phyloP scores from a whole-genome alignment of 2,797 vertebrate species.

The Scomberomorus guttatus region DNA sequence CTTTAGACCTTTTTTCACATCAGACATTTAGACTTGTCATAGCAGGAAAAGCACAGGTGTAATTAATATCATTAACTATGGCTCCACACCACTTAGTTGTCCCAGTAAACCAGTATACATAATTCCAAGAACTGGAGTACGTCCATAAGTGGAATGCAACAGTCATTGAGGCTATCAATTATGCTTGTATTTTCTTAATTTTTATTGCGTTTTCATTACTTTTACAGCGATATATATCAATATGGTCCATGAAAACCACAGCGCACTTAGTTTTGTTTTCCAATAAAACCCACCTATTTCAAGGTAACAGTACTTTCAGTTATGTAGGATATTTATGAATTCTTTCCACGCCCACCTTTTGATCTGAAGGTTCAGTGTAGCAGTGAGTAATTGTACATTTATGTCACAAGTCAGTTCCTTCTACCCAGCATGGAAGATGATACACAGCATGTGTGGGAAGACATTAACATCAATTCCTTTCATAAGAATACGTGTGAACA shows the following conservation, averaged over 20 bases:
- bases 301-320: not conserved
- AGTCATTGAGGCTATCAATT: too few relatives aligned
- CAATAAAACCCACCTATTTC: not conserved
- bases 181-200: too few relatives aligned
- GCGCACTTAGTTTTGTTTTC: constrained; percentile 21
- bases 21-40: too few relatives aligned
- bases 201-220: too few relatives aligned
- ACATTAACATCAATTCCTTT: constrained; percentile 6
- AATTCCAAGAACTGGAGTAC: too few relatives aligned
- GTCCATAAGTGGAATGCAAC: too few relatives aligned
- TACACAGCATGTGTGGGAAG: constrained; percentile 20
- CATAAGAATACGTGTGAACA: constrained; percentile 3
- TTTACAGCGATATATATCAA: too few relatives aligned
- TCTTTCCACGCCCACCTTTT: constrained; percentile 5
- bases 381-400: constrained; percentile 19
- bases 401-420: not conserved
- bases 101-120: not conserved
- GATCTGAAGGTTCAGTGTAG: constrained; percentile 2
- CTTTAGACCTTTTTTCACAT: too few relatives aligned
- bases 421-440: constrained; percentile 14
- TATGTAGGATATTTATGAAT: too few relatives aligned
- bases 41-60: too few relatives aligned
- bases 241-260: too few relatives aligned
- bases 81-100: not conserved
- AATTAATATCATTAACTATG: too few relatives aligned